Evolutionary conservation across 1,140 invertebrate genomes (phyloP).

Genomic region (Monomorium pharaonis): DNA sequence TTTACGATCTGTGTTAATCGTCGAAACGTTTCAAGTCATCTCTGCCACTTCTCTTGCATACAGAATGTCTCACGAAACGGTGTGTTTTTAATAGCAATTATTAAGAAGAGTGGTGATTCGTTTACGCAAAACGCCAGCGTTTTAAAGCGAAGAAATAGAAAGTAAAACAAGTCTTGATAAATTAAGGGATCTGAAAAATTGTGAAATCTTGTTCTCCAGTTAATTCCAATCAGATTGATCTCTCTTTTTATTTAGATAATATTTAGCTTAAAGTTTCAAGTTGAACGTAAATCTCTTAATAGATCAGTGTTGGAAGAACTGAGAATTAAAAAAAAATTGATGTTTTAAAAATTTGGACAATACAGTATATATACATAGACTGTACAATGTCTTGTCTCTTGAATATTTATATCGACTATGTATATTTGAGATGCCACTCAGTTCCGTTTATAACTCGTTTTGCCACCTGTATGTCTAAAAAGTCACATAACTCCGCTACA

Average conservation of each 20-base stretch:
- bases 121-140: neutral
- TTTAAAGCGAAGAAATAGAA: neutral
- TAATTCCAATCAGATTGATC: neutral
- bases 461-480: constrained; percentile 19
- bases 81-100: neutral
- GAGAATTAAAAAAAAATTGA: neutral
- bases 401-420: neutral
- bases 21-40: constrained; percentile 35
- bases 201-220: neutral
- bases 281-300: neutral
- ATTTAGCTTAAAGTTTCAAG: neutral
- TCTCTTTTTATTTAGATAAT: neutral
- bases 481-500: constrained; percentile 35
- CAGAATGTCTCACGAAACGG: constrained; percentile 29
- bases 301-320: neutral
- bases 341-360: neutral
- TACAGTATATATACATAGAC: neutral
- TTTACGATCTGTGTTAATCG: constrained; percentile 65
- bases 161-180: neutral
- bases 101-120: neutral
- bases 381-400: neutral
- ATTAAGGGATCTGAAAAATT: neutral
- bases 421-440: neutral
- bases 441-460: neutral
- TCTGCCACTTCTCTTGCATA: constrained; percentile 36